These are phyloP conservation scores for Leptodactylus fuscus DNA, from an alignment of 2,113 vertebrate species.

Conservation along the genomic window DNA sequence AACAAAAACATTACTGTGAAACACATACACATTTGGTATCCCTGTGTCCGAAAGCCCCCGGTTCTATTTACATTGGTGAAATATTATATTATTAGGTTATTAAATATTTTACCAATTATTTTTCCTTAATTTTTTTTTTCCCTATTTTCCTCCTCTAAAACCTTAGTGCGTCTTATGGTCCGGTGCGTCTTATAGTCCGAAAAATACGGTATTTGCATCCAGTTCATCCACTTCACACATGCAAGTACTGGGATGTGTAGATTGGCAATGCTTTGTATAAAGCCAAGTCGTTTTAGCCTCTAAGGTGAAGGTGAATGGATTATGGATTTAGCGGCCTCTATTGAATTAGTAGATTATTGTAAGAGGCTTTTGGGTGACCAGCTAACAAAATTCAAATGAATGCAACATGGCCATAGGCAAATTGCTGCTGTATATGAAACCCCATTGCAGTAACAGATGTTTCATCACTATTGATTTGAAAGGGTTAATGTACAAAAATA, in stretches of 20 bases:
- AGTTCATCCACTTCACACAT: too few species aligned
- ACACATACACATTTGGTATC: too few species aligned
- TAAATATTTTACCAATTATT: too few species aligned
- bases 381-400: slow-evolving; percentile 21
- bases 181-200: too few species aligned
- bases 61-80: too few species aligned
- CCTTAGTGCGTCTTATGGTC: too few species aligned
- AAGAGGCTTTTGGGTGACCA: slow-evolving; percentile 32
- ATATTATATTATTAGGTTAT: too few species aligned
- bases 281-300: background rate
- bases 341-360: slow-evolving; percentile 48
- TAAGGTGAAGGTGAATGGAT: slow-evolving; percentile 51
- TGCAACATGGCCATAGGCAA: background rate
- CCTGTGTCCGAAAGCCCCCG: too few species aligned
- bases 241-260: background rate
- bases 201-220: too few species aligned
- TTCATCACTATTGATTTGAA: background rate
- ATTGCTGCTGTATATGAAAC: background rate
- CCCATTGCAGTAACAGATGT: background rate
- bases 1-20: too few species aligned
- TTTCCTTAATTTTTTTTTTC: too few species aligned
- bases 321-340: slow-evolving; percentile 32
- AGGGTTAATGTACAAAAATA: background rate
- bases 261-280: background rate
- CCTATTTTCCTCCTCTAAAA: too few species aligned